Percentiles rank a stretch among this genome's conserved stretches.
Evolutionary conservation across 2,113 vertebrate genomes (phyloP).

Genomic region (Rattus rattus): DNA sequence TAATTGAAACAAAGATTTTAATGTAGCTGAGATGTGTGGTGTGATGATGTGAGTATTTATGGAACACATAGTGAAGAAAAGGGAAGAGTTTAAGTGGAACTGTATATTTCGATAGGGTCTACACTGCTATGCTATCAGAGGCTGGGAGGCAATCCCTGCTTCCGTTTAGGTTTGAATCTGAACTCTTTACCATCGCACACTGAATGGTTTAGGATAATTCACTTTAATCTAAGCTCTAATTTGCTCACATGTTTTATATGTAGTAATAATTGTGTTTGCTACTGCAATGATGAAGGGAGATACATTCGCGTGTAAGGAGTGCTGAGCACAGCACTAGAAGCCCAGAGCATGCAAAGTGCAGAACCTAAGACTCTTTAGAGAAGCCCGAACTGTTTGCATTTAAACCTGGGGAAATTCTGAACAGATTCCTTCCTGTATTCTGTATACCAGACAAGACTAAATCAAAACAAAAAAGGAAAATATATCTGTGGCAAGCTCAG

Average conservation of each 20-base stretch:
- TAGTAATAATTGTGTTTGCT: background rate
- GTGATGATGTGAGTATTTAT: background rate
- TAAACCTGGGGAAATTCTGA: background rate
- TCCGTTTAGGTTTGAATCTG: background rate
- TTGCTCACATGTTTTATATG: background rate
- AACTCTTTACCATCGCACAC: background rate
- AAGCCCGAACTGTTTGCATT: background rate
- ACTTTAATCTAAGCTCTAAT: background rate
- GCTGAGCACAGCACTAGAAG: background rate
- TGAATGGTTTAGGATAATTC: too few relatives aligned
- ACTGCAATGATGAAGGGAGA: background rate
- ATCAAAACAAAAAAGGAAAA: background rate
- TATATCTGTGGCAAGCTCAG: background rate
- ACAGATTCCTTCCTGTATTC: background rate
- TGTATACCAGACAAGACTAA: background rate
- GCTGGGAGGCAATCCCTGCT: background rate
- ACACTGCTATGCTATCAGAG: background rate
- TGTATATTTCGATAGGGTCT: background rate
- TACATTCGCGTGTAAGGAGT: accelerated
- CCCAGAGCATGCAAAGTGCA: background rate
- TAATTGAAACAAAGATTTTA: background rate
- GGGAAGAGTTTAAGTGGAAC: background rate
- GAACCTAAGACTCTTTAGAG: background rate
- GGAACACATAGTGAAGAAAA: background rate
- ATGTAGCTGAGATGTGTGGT: background rate